Evolutionary conservation across 1,140 invertebrate genomes (phyloP).

Genomic region (Brachionus koreanus): DNA sequence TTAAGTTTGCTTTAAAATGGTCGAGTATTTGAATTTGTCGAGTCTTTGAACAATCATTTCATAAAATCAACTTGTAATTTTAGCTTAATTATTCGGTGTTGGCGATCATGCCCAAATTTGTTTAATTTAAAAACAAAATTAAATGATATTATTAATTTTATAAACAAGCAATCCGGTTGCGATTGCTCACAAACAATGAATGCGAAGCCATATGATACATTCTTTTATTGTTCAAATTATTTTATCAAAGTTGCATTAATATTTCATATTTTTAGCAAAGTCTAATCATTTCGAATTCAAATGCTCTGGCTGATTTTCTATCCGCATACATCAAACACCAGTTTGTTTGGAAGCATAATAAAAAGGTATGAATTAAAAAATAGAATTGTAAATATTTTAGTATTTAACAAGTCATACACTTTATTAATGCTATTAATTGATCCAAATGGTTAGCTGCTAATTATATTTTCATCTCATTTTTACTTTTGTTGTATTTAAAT

Average conservation of each 20-base stretch:
- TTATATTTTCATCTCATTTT: not conserved
- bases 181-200: not conserved
- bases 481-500: not conserved
- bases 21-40: not conserved
- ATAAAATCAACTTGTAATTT: not conserved
- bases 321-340: not conserved
- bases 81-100: not conserved
- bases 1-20: not conserved
- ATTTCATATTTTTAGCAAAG: not conserved
- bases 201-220: not conserved
- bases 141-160: slow-evolving; percentile 6
- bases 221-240: not conserved
- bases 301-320: not conserved
- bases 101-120: not conserved
- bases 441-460: not conserved
- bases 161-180: not conserved
- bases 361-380: not conserved
- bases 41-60: not conserved
- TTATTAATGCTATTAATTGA: not conserved
- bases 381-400: not conserved
- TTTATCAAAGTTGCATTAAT: not conserved
- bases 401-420: not conserved
- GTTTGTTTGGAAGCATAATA: not conserved
- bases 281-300: not conserved
- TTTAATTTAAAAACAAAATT: not conserved